Evolutionary conservation across 2,888 invertebrate species (phyloP).

Genomic region (Cantharis flavilabris): DNA sequence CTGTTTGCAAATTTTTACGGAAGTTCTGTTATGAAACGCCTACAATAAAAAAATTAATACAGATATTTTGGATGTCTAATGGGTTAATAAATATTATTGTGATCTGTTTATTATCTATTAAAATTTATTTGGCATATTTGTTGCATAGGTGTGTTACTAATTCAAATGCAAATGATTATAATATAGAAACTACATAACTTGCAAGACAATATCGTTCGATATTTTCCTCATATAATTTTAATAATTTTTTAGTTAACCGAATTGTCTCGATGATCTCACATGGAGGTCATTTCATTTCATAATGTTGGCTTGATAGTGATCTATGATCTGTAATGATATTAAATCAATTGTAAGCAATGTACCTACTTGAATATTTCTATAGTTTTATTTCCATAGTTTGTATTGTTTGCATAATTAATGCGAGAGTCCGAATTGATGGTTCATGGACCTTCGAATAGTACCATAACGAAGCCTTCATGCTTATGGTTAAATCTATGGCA

Average conservation of each 20-base stretch:
- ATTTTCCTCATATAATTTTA: neutral
- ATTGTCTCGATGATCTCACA: slow-evolving; percentile 1
- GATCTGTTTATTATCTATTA: neutral
- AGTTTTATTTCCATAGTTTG: neutral
- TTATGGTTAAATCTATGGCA: neutral
- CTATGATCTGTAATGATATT: neutral
- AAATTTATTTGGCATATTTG: neutral
- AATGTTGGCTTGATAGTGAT: neutral
- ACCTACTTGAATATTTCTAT: neutral
- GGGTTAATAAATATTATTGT: neutral
- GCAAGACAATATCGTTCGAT: neutral
- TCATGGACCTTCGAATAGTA: neutral
- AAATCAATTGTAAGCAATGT: neutral
- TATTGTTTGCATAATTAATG: neutral
- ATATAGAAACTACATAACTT: neutral
- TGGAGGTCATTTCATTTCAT: neutral
- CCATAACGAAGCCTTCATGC: neutral
- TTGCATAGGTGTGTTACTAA: neutral
- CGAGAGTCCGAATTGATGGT: neutral
- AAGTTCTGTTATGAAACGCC: neutral
- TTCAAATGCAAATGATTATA: neutral
- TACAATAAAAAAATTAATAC: neutral
- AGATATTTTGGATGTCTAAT: neutral
- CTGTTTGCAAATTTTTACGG: neutral
- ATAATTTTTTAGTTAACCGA: neutral